Evolutionary conservation across 2,888 invertebrate species (phyloP).

Genomic region (Elysia crispata): DNA sequence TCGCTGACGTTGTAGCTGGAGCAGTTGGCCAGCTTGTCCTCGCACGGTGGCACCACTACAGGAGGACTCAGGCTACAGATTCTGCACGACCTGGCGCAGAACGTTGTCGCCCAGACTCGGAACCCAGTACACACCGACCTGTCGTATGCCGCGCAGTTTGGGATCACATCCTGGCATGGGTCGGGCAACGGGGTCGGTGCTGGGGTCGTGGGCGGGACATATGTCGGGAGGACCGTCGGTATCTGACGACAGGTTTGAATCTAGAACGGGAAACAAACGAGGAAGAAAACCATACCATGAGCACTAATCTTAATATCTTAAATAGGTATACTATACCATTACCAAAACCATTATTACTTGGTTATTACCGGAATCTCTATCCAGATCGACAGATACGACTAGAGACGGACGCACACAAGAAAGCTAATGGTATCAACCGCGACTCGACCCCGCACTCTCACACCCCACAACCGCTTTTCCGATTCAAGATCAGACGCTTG

Average conservation of each 20-base stretch:
- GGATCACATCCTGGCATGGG: conserved; percentile 46
- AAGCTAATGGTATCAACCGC: no score
- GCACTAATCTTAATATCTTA: no score
- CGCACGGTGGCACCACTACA: conserved; percentile 60
- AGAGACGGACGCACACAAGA: no score
- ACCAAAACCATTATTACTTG: no score
- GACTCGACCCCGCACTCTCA: no score
- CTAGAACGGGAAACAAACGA: conserved; percentile 36
- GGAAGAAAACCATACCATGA: no score
- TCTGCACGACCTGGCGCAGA: conserved; percentile 62
- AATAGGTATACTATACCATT: no score
- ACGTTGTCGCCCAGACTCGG: conserved; percentile 44
- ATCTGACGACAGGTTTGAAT: not conserved
- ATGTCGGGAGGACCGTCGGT: not conserved
- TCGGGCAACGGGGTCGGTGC: not conserved
- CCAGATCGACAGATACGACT: no score
- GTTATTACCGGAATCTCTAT: no score
- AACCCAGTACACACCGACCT: conserved; percentile 49
- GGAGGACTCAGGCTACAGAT: conserved; percentile 56
- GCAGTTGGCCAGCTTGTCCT: conserved; percentile 59
- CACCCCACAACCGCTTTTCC: no score
- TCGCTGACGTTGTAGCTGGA: conserved; percentile 54
- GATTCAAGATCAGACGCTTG: no score
- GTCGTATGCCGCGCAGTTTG: conserved; percentile 43
- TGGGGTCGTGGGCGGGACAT: not conserved